Percentiles rank a stretch among this genome's conserved stretches.
phyloP scores from a whole-genome alignment of 2,888 invertebrate genomes.

The Eupithecia exiguata region DNA sequence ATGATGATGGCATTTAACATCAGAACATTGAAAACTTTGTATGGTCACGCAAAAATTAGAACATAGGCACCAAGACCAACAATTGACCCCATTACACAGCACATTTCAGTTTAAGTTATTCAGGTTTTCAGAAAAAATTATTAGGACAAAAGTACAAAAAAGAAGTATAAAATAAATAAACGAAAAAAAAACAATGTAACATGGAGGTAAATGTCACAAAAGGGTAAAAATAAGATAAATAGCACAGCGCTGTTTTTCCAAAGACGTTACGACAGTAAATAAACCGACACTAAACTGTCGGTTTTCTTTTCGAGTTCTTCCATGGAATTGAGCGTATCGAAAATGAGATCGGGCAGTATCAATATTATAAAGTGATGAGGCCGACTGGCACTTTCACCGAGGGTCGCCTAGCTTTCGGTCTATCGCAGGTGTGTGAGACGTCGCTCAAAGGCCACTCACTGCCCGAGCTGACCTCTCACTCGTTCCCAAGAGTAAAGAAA shows the following conservation, averaged over 20 bases:
- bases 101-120: not conserved
- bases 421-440: slow-evolving; percentile 60
- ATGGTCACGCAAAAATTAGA: not conserved
- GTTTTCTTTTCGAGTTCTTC: slow-evolving; percentile 20
- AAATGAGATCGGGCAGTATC: slow-evolving; percentile 45
- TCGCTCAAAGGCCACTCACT: slow-evolving; percentile 50
- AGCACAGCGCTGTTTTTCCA: too few relatives aligned
- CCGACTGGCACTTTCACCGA: slow-evolving; percentile 77
- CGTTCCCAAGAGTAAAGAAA: slow-evolving; percentile 65
- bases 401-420: slow-evolving; percentile 72
- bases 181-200: too few relatives aligned
- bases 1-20: slow-evolving; percentile 33
- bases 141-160: too few relatives aligned
- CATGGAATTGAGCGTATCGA: slow-evolving; percentile 34
- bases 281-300: slow-evolving; percentile 17
- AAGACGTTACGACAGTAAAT: too few relatives aligned
- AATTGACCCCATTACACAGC: slow-evolving; percentile 2
- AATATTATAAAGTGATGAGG: slow-evolving; percentile 54
- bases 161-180: too few relatives aligned
- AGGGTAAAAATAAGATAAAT: too few relatives aligned
- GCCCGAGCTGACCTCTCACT: slow-evolving; percentile 56
- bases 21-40: slow-evolving; percentile 19
- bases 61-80: not conserved
- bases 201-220: too few relatives aligned
- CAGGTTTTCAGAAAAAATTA: not conserved